phyloP scores from a whole-genome alignment of 2,888 invertebrate genomes.

The Dermolepida albohirtum region DNA sequence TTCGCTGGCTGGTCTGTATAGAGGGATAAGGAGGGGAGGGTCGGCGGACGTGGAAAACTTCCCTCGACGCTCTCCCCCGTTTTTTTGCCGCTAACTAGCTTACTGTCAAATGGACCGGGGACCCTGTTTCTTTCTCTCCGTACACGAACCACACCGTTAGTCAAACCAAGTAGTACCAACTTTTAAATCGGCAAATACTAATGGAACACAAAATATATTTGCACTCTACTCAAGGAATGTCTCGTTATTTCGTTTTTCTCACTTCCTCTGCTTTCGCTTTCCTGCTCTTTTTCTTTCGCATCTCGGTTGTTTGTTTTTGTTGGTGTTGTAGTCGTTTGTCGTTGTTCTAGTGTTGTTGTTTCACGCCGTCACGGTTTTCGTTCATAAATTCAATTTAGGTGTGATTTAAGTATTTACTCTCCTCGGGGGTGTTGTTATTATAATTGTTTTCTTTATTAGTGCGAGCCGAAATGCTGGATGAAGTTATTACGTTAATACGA shows the following conservation, averaged over 20 bases:
- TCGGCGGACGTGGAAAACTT: neutral
- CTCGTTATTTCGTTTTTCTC: constrained; percentile 46
- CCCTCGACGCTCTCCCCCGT: neutral
- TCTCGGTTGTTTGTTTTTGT: too few relatives aligned
- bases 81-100: constrained; percentile 48
- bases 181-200: constrained; percentile 54
- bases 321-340: constrained; percentile 5
- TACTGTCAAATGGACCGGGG: constrained; percentile 52
- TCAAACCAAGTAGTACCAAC: constrained; percentile 41
- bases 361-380: too few relatives aligned
- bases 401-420: too few relatives aligned
- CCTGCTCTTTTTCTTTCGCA: too few relatives aligned
- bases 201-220: constrained; percentile 54
- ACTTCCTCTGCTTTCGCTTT: neutral
- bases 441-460: too few relatives aligned
- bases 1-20: constrained; percentile 42
- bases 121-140: constrained; percentile 22
- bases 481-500: too few relatives aligned
- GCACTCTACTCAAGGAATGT: constrained; percentile 48
- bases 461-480: too few relatives aligned
- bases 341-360: neutral
- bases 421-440: too few relatives aligned
- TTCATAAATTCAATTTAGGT: too few relatives aligned
- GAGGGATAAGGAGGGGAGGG: constrained; percentile 14
- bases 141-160: neutral